Conservation (phyloP, 2,888 invertebrate species). For the Philaethria dido region DNA sequence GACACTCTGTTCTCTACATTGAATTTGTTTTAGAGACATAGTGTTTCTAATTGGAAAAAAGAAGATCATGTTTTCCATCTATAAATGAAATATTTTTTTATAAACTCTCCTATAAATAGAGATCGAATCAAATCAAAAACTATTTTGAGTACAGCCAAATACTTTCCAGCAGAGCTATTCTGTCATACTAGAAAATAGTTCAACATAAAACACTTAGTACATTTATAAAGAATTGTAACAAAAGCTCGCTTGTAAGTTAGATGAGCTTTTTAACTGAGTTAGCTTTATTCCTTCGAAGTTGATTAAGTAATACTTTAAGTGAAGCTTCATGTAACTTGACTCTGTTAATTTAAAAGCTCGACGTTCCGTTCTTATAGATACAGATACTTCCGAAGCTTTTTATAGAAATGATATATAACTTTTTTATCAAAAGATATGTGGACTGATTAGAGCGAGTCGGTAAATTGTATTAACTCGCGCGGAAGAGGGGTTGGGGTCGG, state of each 20-base stretch:
- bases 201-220: neutral
- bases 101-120: too few species aligned
- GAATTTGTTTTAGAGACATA: too few species aligned
- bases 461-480: constrained; percentile 22
- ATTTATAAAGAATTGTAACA: constrained; percentile 1
- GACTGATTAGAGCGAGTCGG: constrained; percentile 23
- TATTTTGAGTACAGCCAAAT: neutral
- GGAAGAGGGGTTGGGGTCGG: constrained; percentile 24
- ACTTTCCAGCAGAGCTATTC: neutral
- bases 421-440: constrained; percentile 19
- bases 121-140: neutral
- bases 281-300: constrained; percentile 6
- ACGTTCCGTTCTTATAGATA: neutral
- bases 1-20: neutral
- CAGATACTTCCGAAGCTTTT: neutral
- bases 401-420: constrained; percentile 2
- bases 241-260: constrained; percentile 13
- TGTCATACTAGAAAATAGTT: neutral
- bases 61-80: too few species aligned
- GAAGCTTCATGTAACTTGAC: constrained; percentile 17
- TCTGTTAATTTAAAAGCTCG: constrained; percentile 21
- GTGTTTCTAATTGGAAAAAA: too few species aligned
- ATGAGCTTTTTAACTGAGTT: constrained; percentile 18
- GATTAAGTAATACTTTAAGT: constrained; percentile 23
- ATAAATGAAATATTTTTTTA: too few species aligned